Evolutionary conservation across 2,888 invertebrate species (phyloP).

Genomic region (Oligia strigilis): DNA sequence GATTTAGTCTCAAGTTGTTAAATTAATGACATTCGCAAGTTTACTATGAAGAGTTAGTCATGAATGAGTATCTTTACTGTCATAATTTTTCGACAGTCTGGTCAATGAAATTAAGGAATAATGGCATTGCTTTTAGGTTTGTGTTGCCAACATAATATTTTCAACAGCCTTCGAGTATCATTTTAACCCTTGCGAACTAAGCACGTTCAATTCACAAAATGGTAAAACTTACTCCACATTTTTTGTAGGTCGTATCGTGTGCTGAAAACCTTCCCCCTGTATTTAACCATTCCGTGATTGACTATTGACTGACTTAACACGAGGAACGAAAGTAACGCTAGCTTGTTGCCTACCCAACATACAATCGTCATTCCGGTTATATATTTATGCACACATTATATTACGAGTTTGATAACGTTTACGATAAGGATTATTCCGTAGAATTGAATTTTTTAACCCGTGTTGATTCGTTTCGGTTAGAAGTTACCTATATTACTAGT

Average conservation of each 20-base stretch:
- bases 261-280: not conserved
- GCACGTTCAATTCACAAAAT: not conserved
- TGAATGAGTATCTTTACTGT: not conserved
- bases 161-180: not conserved
- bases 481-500: conserved; percentile 19
- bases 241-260: conserved; percentile 13
- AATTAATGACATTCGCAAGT: not conserved
- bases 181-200: not conserved
- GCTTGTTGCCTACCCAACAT: conserved; percentile 8
- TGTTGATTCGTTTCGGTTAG: conserved; percentile 44
- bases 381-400: conserved; percentile 5
- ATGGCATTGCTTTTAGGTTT: not conserved
- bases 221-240: not conserved
- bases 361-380: conserved; percentile 13
- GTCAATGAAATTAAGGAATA: not conserved
- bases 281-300: conserved; percentile 2
- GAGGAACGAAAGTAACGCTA: not conserved
- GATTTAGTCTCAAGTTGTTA: conserved; percentile 10
- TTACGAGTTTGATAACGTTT: conserved; percentile 41
- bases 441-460: conserved; percentile 47
- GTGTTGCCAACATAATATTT: not conserved
- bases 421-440: conserved; percentile 52
- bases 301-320: conserved; percentile 10
- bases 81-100: not conserved
- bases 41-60: no score